Evolutionary conservation across 2,797 vertebrate species (phyloP).

Genomic region (Aotus griseimembra): DNA sequence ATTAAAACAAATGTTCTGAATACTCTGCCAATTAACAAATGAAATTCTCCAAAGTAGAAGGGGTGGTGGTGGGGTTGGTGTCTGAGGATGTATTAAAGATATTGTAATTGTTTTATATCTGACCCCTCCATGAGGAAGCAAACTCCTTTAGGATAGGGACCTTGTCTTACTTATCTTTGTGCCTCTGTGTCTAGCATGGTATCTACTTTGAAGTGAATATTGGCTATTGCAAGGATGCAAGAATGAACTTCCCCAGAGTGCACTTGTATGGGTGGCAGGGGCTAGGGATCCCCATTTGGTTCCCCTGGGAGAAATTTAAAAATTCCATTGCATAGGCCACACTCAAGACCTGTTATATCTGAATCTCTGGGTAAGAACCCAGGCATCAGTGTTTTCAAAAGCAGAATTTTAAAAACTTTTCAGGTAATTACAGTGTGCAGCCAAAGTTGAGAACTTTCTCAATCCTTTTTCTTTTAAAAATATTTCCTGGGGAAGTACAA

Average conservation of each 20-base stretch:
- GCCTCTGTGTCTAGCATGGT: neutral
- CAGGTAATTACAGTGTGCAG: neutral
- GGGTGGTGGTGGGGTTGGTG: neutral
- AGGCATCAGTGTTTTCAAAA: conserved; percentile 17
- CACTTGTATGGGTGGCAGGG: neutral
- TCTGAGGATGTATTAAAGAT: neutral
- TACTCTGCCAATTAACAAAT: neutral
- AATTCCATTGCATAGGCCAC: neutral
- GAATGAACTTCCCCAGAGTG: neutral
- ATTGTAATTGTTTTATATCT: neutral
- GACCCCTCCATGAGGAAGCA: neutral
- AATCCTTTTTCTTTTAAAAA: conserved; percentile 2
- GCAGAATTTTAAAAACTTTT: neutral
- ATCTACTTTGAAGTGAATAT: neutral
- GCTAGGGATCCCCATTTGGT: neutral
- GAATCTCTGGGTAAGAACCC: neutral
- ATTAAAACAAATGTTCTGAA: neutral
- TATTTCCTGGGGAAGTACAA: neutral
- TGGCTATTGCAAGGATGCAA: neutral
- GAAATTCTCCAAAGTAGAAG: neutral
- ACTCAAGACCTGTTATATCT: neutral
- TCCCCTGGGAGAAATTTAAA: neutral
- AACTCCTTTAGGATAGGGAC: neutral
- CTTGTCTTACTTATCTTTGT: neutral
- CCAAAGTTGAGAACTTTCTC: neutral